Conservation (phyloP, 2,888 invertebrate species). For the Morpho helenor region DNA sequence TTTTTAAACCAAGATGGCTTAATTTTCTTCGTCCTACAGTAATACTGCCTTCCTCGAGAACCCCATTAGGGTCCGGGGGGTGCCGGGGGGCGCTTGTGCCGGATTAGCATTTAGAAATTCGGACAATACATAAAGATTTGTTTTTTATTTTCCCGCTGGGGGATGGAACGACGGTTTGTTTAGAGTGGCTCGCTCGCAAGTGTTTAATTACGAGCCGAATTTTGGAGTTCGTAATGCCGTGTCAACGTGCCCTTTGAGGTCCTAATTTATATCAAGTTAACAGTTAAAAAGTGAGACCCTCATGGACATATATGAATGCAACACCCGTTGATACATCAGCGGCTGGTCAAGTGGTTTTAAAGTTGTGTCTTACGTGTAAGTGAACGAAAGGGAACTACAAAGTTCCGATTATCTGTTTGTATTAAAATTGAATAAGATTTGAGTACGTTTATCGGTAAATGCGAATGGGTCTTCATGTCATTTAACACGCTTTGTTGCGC, state of each 20-base stretch:
- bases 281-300: background rate
- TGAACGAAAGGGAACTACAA: too few relatives aligned
- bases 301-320: too few relatives aligned
- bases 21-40: slow-evolving; percentile 59
- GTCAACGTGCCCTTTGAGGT: slow-evolving; percentile 20
- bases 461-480: too few relatives aligned
- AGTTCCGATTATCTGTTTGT: too few relatives aligned
- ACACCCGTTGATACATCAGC: too few relatives aligned
- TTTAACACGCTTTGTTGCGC: too few relatives aligned
- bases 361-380: too few relatives aligned
- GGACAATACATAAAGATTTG: slow-evolving; percentile 27
- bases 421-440: too few relatives aligned
- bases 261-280: slow-evolving; percentile 20
- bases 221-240: slow-evolving; percentile 28
- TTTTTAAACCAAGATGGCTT: slow-evolving; percentile 73
- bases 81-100: slow-evolving; percentile 6
- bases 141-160: slow-evolving; percentile 20
- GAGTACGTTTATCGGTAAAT: too few relatives aligned
- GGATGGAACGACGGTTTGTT: slow-evolving; percentile 14
- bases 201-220: slow-evolving; percentile 32
- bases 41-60: slow-evolving; percentile 59
- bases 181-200: slow-evolving; percentile 26
- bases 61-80: slow-evolving; percentile 44
- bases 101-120: slow-evolving; percentile 27
- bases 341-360: too few relatives aligned